These are phyloP conservation scores for Labeo calbasu DNA, from an alignment of 2,797 vertebrate genomes.

Conservation along the genomic window DNA sequence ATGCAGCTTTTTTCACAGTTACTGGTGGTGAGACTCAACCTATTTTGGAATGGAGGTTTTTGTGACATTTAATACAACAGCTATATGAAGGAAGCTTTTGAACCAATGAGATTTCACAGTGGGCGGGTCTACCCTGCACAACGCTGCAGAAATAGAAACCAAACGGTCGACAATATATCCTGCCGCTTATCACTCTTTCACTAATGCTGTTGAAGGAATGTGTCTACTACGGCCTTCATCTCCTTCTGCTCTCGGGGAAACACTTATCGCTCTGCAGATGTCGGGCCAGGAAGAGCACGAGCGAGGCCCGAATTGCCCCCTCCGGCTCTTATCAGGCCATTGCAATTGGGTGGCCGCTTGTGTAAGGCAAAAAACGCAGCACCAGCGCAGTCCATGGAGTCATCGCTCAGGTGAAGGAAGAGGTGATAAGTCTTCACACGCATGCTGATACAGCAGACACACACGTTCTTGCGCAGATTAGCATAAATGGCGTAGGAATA, in stretches of 20 bases:
- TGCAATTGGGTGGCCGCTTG: constrained; percentile 38
- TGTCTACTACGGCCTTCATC: constrained; percentile 13
- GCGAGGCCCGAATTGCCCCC: constrained; percentile 37
- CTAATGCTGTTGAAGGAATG: constrained; percentile 19
- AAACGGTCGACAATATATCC: not conserved
- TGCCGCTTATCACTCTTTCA: constrained; percentile 13
- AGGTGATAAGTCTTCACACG: constrained; percentile 22
- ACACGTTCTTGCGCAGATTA: constrained; percentile 4
- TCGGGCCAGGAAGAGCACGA: constrained; percentile 10
- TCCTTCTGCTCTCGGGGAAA: constrained; percentile 20
- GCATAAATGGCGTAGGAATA: constrained; percentile 14
- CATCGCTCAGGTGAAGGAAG: constrained; percentile 17
- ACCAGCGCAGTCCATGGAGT: constrained; percentile 1
- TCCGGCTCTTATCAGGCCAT: constrained; percentile 42
- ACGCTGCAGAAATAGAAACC: not conserved
- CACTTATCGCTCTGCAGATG: constrained; percentile 44
- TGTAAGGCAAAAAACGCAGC: constrained; percentile 16
- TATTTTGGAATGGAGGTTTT: not conserved
- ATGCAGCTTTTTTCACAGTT: not conserved
- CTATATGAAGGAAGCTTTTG: not conserved
- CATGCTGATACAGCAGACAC: constrained; percentile 27
- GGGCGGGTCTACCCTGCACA: not conserved
- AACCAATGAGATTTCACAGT: not conserved
- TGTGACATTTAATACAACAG: not conserved
- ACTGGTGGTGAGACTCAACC: not conserved